Base-by-base conservation (phyloP, 2,888 invertebrate genomes). In the Apocheima hispidaria region DNA sequence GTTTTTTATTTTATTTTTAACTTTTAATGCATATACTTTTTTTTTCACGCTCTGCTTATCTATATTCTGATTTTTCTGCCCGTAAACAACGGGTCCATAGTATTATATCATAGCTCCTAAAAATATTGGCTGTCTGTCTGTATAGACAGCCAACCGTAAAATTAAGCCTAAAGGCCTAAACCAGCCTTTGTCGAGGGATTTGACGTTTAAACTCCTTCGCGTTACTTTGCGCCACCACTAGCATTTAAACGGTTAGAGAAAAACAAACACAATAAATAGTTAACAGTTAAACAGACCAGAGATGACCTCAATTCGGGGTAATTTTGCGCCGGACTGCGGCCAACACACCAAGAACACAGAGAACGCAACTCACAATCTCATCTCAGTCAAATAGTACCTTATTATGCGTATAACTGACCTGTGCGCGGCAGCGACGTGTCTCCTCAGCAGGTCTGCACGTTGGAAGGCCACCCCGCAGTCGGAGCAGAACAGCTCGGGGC, bases 381-480 rank as follows among this genome's bases (percentile, higher is more conserved):
- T 12, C 7, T 26, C 5, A 7, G 26, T 7, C 7, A 26, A 26
- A 26, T 7, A 7, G 26, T 26, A 7, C 10, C 30, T 20, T 23
- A 41, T n/a, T 14, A 7, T 1, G 7, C 14, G 23, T 1, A 10
- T 21, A 20, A 52, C 58, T 40, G 20, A 92, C 93, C 89, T 92
- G 67, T 93, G 93, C 2, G 93, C 93, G 0, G 93, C 92, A 44
- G 95, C 94, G 21, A 94, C 94, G 79, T 97, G 97, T 10, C 96
- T 91, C 55, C 95, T 93, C 58, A 97, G 87, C 72, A 96, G 90
- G 81, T 97, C 97, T 38, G 96, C 94, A 14, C 97, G 93, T 78
- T 96, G 96, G 87, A 97, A 97, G 2, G 96, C 95, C 71, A 96
- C 95, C 48, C 96, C 97, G 77, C 97, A 97, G 63, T 95, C 95